Percentiles rank a stretch among this genome's conserved stretches.
These are phyloP conservation scores for Chloroclystis v-ata DNA, from an alignment of 2,888 invertebrate genomes.

Conservation along the genomic window DNA sequence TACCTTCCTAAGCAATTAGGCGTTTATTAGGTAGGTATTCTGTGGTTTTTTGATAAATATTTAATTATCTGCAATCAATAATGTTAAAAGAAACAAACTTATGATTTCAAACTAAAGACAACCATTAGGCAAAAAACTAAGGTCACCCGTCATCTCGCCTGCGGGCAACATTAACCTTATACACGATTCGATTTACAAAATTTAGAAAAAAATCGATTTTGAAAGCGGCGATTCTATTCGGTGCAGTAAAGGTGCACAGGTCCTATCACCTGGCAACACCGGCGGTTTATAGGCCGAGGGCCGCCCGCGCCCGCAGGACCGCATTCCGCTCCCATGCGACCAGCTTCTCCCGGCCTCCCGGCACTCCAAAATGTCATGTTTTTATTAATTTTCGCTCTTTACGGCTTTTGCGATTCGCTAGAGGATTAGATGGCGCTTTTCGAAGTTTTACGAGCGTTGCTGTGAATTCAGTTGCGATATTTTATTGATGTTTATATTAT, in stretches of 20 bases:
- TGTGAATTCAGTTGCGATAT: not conserved
- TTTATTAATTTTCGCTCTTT: conserved; percentile 51
- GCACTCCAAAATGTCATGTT: conserved; percentile 70
- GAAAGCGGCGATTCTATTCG: not conserved
- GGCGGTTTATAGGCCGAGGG: conserved; percentile 60
- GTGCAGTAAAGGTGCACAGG: conserved; percentile 9
- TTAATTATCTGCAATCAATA: no score
- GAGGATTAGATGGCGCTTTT: conserved; percentile 3
- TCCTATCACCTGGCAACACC: conserved; percentile 20
- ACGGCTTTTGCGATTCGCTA: conserved; percentile 19
- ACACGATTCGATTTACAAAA: not conserved
- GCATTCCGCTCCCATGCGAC: conserved; percentile 78
- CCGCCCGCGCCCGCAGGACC: conserved; percentile 50
- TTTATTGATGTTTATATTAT: not conserved
- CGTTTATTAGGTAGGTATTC: no score
- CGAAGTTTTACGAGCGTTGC: not conserved
- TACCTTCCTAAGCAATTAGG: no score
- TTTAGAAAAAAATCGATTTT: not conserved
- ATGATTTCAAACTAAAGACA: no score
- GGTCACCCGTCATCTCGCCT: no score
- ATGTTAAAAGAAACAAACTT: no score
- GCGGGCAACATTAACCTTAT: no score
- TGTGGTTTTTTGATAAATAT: no score
- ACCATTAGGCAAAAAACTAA: no score
- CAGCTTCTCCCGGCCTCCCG: conserved; percentile 59